A percentile compares a stretch with the other conserved stretches of the same genome.
These are phyloP conservation scores for Gryllus bimaculatus DNA, from an alignment of 1,140 invertebrate species.

Conservation along the genomic window DNA sequence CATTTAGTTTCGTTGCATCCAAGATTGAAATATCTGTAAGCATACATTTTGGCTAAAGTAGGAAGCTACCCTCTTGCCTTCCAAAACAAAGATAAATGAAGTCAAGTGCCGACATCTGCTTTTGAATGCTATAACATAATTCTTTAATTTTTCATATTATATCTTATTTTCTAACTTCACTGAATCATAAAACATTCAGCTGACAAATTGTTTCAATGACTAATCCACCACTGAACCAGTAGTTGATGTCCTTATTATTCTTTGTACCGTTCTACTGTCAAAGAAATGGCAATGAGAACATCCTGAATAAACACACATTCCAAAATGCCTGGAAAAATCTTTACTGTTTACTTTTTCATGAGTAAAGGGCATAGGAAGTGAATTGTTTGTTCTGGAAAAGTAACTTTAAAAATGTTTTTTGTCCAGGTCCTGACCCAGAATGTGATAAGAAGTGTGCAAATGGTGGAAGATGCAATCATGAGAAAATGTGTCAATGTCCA, in stretches of 20 bases:
- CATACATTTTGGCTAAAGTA: neutral
- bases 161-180: neutral
- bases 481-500: constrained; percentile 75
- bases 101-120: neutral
- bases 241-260: too few species aligned
- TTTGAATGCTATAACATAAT: neutral
- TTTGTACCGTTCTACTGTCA: neutral
- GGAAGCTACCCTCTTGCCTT: neutral
- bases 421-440: constrained; percentile 71
- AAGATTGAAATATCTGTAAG: constrained; percentile 1
- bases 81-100: neutral
- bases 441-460: constrained; percentile 78
- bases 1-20: neutral
- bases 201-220: neutral
- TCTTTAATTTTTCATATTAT: neutral
- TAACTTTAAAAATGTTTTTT: constrained; percentile 2
- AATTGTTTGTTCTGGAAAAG: too few species aligned
- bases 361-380: neutral
- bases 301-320: neutral
- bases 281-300: neutral
- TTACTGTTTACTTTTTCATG: neutral
- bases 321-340: neutral
- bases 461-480: constrained; percentile 67
- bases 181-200: neutral
- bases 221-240: neutral